Base-by-base conservation (phyloP, 1,140 invertebrate genomes). In the Macrosteles quadrilineatus region DNA sequence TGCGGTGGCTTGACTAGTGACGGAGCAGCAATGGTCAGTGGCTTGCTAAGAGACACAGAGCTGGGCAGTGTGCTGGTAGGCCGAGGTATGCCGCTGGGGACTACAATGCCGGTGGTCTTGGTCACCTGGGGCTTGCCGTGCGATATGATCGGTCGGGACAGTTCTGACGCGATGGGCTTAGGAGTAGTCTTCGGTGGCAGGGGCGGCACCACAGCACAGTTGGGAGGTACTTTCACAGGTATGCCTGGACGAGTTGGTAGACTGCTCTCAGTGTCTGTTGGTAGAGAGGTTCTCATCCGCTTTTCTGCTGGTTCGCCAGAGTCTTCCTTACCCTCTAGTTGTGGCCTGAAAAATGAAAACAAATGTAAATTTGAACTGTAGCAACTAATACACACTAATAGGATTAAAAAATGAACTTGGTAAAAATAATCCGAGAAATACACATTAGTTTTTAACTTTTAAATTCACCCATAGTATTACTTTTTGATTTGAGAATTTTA, bases 241-340 rank as follows among this genome's bases (percentile, higher is more conserved):
- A 71, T 67, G 45, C 67, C 71, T 1, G 74, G 68, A 25, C 69
- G 67, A 17, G 69, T 1, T 14, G 43, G 59, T 14, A 36, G 30
- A 65, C 69, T 40, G 2, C 62, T 45, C 14, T 67, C 55, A 1
- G 40, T 21, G 31, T 68, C 70, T 31, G 50, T 21, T 1, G 70
- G 53, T 17, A 69, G 19, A 17, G 29, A 45, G 0, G 57, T 63
- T 29, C 55, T 64, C 27, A 64, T 47, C 17, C 70, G 63, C 23
- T 71, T 71, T 31, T 71, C 70, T 19, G 27, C 30, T 9, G 70
- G 70, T 62, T 71, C 70, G 11, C 70, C 65, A 40, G 19, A 19
- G 17, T 71, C 70, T 40, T 74, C 71, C 67, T 65, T 57, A 23
- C 25, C 45, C 27, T 66, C 63, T 23, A 43, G 19, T 6, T 17